Base-by-base conservation (phyloP, 1,140 invertebrate species). In the Saxidomus purpurata region DNA sequence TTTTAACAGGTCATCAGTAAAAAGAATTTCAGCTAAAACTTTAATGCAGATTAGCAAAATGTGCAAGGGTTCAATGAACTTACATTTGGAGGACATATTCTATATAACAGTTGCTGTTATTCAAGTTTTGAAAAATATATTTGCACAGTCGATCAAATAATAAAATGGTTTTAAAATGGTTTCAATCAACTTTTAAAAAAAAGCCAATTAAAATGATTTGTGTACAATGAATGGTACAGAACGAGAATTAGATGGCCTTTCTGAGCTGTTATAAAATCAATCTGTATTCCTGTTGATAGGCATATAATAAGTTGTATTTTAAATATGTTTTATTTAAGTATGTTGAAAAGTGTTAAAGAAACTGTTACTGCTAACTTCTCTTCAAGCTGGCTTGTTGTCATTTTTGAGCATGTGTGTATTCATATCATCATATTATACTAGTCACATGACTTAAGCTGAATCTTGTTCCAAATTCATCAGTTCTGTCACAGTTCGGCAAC, bases 171-270 rank as follows among this genome's bases (percentile, higher is more conserved):
- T 38, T 38, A 22, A 71, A 71, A 19, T 38, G 67, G 15, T 71
- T 38, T 36, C 13, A 36, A 71, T 38, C 11, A 71, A 22, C 38
- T 36, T 71, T 17, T 8, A 38, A 71, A 38, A 38, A 0, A 38
- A 38, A 0, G 34, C 67, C 67, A 38, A 71, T 71, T 71, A 71
- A 71, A 71, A 38, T 71, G 67, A 71, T 71, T 71, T 36, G 34
- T 71, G 31, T 71, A 17, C 1, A 22, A 19, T 38, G 13, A 71
- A 71, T 71, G 36, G 0, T 8, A 67, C 8, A 11, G 34, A 63
- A 63, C 1, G 67, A 71, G 67, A 19, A 38, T 36, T 36, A 71
- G 38, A 71, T 71, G 34, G 67, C 19, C 19, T 71, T 71, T 71
- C 38, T 71, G 34, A 38, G 2, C 17, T 22, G 17, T 71, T 8